Percentiles rank a stretch among this genome's conserved stretches.
Evolutionary conservation across 2,113 vertebrate genomes (phyloP).

Genomic region (Rhabdornis inornatus): DNA sequence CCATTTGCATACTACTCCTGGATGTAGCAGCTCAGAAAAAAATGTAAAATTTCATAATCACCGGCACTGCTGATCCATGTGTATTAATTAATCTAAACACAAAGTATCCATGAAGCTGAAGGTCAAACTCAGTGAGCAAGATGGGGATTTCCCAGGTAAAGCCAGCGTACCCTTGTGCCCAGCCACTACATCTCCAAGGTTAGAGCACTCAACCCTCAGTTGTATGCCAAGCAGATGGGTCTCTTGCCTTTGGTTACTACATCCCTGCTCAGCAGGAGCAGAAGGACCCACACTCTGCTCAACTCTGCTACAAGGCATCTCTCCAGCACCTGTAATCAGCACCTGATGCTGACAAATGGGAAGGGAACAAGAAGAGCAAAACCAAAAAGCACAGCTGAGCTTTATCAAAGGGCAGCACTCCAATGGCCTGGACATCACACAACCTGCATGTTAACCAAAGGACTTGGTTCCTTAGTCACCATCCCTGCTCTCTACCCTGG

Average conservation of each 20-base stretch:
- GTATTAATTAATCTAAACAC: not conserved
- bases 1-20: not conserved
- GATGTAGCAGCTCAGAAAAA: not conserved
- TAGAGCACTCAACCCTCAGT: not conserved
- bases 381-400: not conserved
- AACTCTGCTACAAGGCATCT: not conserved
- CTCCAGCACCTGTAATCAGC: not conserved
- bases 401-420: not conserved
- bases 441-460: not conserved
- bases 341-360: not conserved
- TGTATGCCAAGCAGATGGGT: not conserved
- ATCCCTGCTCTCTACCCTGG: not conserved
- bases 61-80: not conserved
- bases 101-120: not conserved
- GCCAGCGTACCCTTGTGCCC: rapidly evolving
- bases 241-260: not conserved
- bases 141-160: not conserved
- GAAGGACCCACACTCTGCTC: not conserved
- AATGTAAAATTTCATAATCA: not conserved
- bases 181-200: not conserved
- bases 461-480: not conserved
- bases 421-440: not conserved
- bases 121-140: not conserved
- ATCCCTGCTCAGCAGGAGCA: not conserved
- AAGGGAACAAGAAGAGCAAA: not conserved